Evolutionary conservation across 2,888 invertebrate genomes (phyloP), one percentile per base, ranked within the genome.

Genomic region (Taenaris catops): DNA sequence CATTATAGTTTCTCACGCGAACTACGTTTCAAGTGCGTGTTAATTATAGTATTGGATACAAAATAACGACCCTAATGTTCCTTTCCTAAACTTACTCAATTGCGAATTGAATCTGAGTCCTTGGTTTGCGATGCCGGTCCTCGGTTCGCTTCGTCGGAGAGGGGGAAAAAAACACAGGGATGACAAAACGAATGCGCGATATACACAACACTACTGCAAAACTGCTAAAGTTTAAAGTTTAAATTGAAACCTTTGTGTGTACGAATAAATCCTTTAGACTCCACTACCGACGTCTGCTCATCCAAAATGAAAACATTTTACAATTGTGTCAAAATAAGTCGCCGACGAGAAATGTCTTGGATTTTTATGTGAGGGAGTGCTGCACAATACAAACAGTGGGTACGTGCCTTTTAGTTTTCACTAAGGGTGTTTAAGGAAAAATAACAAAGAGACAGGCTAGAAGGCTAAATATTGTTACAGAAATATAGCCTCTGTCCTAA

Each of bases 331-430:
- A 32, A 36, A 31, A 44, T 34, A 39, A 34, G 17, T 24, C 33
- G 20, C 32, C 17, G 20, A 10, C 31, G 25, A 28, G 28, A 36
- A 36, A 34, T 34, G 29, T 38, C 27, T 19, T 21, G 27, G 24
- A 33, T 38, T 42, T 42, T 40, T 34, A 42, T 32, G 35, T 35
- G 31, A 38, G 25, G 29, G 34, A 38, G 41, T 40, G 29, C 41
- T 34, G 40, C 36, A 45, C 40, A 42, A 45, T 38, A 40, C 38
- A 39, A 39, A 41, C 38, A 32, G 38, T 33, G 20, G 17, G 33
- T 29, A 45, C 45, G 45, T 45, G 40, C 42, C 45, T 45, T 45
- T 45, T 41, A 42, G 42, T 34, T 29, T 32, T 20, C 34, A 38
- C 39, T 47, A 41, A 41, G 38, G 38, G 38, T 38, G 42, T 47